Evolutionary conservation across 2,888 invertebrate genomes (phyloP), one percentile per base, ranked within the genome.

Genomic region (Timema podura): DNA sequence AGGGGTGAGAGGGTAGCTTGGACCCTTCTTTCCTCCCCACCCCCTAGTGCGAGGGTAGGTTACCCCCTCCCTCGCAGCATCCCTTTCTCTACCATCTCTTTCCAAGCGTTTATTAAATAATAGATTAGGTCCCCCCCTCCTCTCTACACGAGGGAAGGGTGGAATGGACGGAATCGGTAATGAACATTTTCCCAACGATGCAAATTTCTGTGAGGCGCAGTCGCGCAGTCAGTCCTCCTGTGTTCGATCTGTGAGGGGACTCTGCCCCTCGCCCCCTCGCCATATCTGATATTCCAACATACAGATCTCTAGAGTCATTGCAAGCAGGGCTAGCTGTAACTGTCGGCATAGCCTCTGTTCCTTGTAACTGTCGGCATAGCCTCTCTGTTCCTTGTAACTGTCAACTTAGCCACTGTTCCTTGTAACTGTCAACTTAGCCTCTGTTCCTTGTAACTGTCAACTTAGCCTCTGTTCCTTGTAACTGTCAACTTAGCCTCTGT

Each of bases 11-110:
- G 57, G 57, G 6, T 6, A 6, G 15, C 2, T 16, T 54, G 44
- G 73, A 73, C 72, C 70, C 67, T 72, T 71, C 67, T 65, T 72
- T 70, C 70, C 66, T 74, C 71, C 70, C 69, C 72, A 72, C 69
- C 68, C 70, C 49, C 69, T 72, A 67, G 30, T 30, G 30, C 30
- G 30, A 30, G 30, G 30, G 30, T 30, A 30, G 30, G 30, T 30
- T 30, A 30, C 30, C 30, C 72, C 72, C 74, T 72, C 72, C 70
- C 74, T 70, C 70, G 68, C 72, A 48, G 30, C 74, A 74, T 72
- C 73, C 71, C 70, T 65, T 72, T 70, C 68, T 65, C 72, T 70
- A 70, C 67, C 74, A 70, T 70, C 69, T 71, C 72, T 69, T 67
- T 16, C 44, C 71, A 54, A 73, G 49, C 61, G 45, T 46, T 65